These are phyloP conservation scores for Tachina grossa DNA, from an alignment of 2,888 invertebrate species.

Conservation along the genomic window DNA sequence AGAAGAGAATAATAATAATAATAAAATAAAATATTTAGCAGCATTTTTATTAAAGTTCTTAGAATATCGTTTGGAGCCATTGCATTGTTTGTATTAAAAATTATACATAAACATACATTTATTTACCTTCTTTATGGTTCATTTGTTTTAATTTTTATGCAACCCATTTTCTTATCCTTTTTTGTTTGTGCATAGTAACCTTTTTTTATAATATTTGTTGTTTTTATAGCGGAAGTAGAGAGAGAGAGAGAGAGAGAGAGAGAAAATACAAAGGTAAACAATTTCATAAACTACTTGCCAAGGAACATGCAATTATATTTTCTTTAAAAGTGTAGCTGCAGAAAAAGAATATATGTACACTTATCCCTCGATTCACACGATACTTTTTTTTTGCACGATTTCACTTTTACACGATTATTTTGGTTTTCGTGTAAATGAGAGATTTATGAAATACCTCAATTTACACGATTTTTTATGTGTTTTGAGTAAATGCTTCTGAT, in stretches of 20 bases:
- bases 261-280: constrained; percentile 12
- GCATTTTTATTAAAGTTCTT: constrained; percentile 6
- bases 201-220: constrained; percentile 41
- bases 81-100: constrained; percentile 34
- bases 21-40: background rate
- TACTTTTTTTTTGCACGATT: too few species aligned
- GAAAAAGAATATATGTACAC: background rate
- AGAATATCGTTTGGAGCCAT: constrained; percentile 22
- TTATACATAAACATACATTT: constrained; percentile 30
- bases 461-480: too few species aligned
- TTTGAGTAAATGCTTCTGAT: too few species aligned
- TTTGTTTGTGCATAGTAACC: background rate
- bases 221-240: constrained; percentile 53
- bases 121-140: constrained; percentile 46
- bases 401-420: too few species aligned
- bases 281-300: constrained; percentile 45
- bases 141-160: constrained; percentile 51
- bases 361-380: too few species aligned
- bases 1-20: background rate
- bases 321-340: background rate
- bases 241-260: background rate
- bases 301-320: constrained; percentile 36
- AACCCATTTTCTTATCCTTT: constrained; percentile 9
- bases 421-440: too few species aligned
- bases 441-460: too few species aligned